Evolutionary conservation across 1,140 invertebrate genomes (phyloP).

Genomic region (Eriocheir sinensis): DNA sequence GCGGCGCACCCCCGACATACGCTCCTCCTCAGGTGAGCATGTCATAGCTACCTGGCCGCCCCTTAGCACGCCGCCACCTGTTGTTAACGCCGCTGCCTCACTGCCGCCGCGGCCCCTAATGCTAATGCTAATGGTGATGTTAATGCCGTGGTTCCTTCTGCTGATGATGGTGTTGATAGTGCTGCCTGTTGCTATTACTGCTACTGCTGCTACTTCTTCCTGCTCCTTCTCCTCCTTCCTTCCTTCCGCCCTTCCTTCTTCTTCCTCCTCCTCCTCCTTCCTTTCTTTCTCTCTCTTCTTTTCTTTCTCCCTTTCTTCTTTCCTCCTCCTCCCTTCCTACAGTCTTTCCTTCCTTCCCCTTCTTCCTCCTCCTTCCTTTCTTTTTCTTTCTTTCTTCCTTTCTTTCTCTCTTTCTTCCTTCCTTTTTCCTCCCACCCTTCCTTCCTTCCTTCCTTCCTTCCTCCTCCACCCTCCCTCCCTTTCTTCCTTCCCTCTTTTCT

Average conservation of each 20-base stretch:
- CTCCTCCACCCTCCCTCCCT: neutral
- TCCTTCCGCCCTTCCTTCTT: neutral
- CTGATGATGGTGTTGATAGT: too few relatives aligned
- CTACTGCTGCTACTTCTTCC: neutral
- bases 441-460: slow-evolving; percentile 30
- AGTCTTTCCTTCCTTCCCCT: neutral
- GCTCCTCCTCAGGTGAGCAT: slow-evolving; percentile 58
- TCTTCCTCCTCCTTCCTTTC: neutral
- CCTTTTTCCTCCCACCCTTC: slow-evolving; percentile 12
- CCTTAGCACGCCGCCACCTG: neutral
- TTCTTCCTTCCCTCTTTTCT: neutral
- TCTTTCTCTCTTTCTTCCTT: slow-evolving; percentile 54
- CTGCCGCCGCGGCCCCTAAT: too few relatives aligned
- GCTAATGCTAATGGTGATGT: neutral
- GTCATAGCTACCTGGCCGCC: neutral
- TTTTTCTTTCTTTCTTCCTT: neutral
- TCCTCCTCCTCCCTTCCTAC: neutral
- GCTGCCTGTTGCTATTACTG: too few relatives aligned
- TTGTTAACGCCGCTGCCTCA: too few relatives aligned
- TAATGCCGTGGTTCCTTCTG: too few relatives aligned
- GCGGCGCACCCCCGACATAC: slow-evolving; percentile 48
- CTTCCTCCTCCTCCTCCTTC: too few relatives aligned
- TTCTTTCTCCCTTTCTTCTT: too few relatives aligned
- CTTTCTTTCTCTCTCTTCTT: too few relatives aligned
- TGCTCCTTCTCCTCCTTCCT: neutral